A percentile compares a stretch with the other conserved stretches of the same genome.
Conservation (phyloP, 1,140 invertebrate genomes). For the Saxidomus purpurata region DNA sequence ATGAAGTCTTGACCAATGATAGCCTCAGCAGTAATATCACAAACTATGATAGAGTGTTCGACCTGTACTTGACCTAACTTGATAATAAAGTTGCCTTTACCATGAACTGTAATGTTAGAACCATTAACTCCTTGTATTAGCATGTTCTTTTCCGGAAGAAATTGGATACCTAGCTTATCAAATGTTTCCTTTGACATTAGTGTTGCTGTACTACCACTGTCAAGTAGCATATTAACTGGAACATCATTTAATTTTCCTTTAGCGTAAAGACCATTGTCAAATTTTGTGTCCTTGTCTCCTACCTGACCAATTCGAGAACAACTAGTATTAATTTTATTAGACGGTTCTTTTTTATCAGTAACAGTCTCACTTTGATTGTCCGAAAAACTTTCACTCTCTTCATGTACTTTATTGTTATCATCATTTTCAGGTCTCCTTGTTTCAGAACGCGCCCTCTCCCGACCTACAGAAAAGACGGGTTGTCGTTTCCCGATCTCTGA, state of each 20-base stretch:
- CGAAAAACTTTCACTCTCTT: not conserved
- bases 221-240: not conserved
- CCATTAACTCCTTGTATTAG: not conserved
- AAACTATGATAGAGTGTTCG: constrained; percentile 22
- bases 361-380: not conserved
- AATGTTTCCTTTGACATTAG: not conserved
- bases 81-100: not conserved
- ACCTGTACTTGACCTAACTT: not conserved
- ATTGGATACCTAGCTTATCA: not conserved
- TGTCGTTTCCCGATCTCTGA: not conserved
- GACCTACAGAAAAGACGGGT: constrained; percentile 8
- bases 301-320: not conserved
- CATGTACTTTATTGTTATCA: not conserved
- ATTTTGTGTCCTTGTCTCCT: not conserved
- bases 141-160: not conserved
- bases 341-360: not conserved
- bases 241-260: not conserved
- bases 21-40: constrained; percentile 30
- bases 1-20: constrained; percentile 39
- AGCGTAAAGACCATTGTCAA: not conserved
- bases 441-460: not conserved
- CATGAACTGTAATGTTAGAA: not conserved
- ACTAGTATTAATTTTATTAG: not conserved
- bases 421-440: not conserved
- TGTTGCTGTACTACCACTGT: constrained; percentile 10